These are phyloP conservation scores for Chloroceryle aenea DNA, from an alignment of 2,113 vertebrate species.

Conservation along the genomic window DNA sequence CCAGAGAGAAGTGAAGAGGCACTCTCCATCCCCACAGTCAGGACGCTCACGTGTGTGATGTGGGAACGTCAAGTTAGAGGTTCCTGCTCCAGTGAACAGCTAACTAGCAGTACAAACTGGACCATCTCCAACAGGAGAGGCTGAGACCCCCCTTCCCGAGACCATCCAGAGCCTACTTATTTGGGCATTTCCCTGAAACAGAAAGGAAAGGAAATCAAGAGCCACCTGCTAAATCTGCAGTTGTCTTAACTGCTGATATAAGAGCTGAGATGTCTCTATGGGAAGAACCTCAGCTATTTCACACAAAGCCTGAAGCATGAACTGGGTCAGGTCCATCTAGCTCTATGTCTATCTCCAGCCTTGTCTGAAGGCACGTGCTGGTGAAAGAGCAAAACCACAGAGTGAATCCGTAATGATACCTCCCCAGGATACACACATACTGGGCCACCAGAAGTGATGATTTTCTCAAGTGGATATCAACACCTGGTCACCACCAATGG, in stretches of 20 bases:
- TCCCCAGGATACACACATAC: neutral
- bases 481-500: neutral
- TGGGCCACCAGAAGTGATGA: neutral
- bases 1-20: neutral
- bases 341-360: neutral
- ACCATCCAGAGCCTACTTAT: neutral
- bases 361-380: neutral
- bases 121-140: neutral
- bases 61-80: neutral
- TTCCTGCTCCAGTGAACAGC: conserved; percentile 32
- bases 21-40: neutral
- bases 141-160: neutral
- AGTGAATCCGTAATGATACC: neutral
- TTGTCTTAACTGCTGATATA: neutral
- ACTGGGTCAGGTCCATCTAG: neutral
- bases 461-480: neutral
- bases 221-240: neutral
- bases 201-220: neutral
- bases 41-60: neutral
- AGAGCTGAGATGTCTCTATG: neutral
- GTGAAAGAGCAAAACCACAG: neutral
- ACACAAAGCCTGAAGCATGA: neutral
- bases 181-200: neutral
- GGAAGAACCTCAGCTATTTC: neutral
- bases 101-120: conserved; percentile 27